phyloP scores from a whole-genome alignment of 2,888 invertebrate genomes.

The Cyrtodaria siliqua region DNA sequence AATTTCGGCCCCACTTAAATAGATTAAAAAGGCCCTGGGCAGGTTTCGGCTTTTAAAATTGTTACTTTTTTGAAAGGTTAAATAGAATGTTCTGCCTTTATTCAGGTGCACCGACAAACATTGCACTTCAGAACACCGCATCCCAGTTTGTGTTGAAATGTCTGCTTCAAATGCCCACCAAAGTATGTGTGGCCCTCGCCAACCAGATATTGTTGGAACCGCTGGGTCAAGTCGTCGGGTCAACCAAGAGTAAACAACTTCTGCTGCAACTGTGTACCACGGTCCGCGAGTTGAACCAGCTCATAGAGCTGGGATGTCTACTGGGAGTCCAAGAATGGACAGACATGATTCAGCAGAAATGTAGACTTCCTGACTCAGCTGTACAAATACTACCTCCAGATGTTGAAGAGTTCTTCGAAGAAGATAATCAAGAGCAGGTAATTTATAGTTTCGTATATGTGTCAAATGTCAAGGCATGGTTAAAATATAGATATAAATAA shows the following conservation, averaged over 20 bases:
- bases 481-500: no score
- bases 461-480: no score
- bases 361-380: conserved; percentile 50
- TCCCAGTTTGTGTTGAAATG: conserved; percentile 80
- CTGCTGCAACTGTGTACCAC: conserved; percentile 69
- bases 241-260: conserved; percentile 79
- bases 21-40: no score
- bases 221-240: conserved; percentile 82
- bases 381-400: conserved; percentile 64
- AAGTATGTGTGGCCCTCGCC: conserved; percentile 76
- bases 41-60: no score
- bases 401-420: conserved; percentile 63
- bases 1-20: no score
- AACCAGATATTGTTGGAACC: conserved; percentile 83
- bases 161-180: conserved; percentile 75
- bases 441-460: no score
- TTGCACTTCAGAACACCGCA: conserved; percentile 44
- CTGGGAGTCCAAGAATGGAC: conserved; percentile 83
- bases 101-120: conserved; percentile 20
- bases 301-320: conserved; percentile 79
- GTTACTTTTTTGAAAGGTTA: no score
- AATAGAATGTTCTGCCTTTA: no score
- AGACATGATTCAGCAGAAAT: conserved; percentile 62
- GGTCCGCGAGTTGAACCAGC: conserved; percentile 59
- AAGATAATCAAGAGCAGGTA: conserved; percentile 51